Conservation (phyloP, 2,888 invertebrate genomes). For the Koerneria pararmatus region DNA sequence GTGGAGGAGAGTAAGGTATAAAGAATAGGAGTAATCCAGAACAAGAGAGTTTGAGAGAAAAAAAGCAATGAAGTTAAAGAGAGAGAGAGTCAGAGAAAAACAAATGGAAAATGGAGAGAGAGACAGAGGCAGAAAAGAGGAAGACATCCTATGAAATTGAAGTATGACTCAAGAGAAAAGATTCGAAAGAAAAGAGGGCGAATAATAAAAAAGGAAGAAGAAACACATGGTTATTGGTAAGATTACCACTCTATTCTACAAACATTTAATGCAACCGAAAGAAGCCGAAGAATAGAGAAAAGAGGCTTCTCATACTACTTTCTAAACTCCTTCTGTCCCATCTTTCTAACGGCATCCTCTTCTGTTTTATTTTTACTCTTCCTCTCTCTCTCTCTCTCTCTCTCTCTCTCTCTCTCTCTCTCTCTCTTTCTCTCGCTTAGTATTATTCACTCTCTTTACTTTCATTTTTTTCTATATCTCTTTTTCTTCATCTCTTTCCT, state of each 20-base stretch:
- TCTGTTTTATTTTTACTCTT: background rate
- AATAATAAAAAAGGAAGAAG: background rate
- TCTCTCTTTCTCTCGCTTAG: too few relatives aligned
- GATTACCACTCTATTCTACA: background rate
- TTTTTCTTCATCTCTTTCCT: background rate
- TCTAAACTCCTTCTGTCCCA: background rate
- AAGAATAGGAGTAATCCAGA: too few relatives aligned
- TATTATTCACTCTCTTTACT: background rate
- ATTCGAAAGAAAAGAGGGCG: background rate
- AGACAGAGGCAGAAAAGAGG: too few relatives aligned
- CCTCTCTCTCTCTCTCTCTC: constrained; percentile 1
- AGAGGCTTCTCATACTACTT: background rate
- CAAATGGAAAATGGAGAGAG: too few relatives aligned
- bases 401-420: constrained; percentile 1
- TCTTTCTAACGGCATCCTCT: background rate
- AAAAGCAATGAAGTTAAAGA: too few relatives aligned
- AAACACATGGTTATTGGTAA: background rate
- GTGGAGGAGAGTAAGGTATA: too few relatives aligned
- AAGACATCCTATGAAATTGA: too few relatives aligned
- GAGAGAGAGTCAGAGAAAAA: background rate
- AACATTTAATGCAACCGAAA: background rate
- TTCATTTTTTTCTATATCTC: background rate
- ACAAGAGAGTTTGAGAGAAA: too few relatives aligned
- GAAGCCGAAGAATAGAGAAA: background rate
- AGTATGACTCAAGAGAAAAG: too few relatives aligned